Conservation (phyloP, 1,140 invertebrate species). For the Linepithema humile region DNA sequence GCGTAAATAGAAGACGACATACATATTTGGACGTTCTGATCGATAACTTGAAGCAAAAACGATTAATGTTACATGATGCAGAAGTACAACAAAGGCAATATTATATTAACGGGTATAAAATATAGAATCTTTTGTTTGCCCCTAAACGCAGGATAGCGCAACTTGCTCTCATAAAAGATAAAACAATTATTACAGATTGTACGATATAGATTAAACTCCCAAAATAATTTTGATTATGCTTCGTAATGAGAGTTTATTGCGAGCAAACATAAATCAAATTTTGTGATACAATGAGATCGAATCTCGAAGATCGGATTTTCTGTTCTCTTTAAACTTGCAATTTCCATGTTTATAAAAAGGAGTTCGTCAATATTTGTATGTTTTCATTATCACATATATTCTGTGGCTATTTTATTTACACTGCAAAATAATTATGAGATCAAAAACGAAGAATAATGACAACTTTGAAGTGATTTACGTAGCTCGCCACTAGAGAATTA, state of each 20-base stretch:
- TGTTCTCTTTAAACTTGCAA: background rate
- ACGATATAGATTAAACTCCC: background rate
- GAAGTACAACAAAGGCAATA: background rate
- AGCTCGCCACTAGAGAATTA: background rate
- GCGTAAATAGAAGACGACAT: constrained; percentile 15
- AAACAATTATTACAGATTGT: constrained; percentile 24
- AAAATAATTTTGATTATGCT: background rate
- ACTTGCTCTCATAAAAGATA: background rate
- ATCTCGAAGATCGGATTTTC: background rate
- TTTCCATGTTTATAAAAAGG: background rate
- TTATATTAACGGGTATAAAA: background rate
- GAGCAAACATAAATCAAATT: background rate
- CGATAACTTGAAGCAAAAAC: constrained; percentile 7
- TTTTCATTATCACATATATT: background rate
- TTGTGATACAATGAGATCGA: background rate
- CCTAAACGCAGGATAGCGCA: background rate
- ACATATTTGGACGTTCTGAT: background rate
- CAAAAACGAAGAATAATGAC: background rate
- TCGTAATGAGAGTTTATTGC: background rate
- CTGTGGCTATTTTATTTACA: background rate
- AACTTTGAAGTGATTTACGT: background rate
- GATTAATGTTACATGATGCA: background rate
- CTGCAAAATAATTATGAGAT: background rate
- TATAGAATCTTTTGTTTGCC: background rate
- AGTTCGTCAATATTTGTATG: background rate